Percentiles rank a stretch among this genome's conserved stretches.
These are phyloP conservation scores for Tapera naevia DNA, from an alignment of 2,797 vertebrate species.

Conservation along the genomic window DNA sequence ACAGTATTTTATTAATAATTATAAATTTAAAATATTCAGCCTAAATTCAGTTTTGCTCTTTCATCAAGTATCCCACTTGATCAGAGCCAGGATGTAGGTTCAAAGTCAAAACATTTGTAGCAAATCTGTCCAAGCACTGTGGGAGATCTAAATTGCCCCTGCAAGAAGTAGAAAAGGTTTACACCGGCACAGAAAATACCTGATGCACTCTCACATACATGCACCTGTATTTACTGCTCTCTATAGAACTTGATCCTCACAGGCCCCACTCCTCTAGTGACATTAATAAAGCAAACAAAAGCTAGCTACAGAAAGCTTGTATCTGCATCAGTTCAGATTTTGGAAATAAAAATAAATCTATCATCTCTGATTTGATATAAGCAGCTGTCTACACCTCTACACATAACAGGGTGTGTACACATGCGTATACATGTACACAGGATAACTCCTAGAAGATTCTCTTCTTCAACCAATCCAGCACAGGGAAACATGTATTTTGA, in stretches of 20 bases:
- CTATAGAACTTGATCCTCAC: rapidly evolving
- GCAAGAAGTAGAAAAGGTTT: neutral
- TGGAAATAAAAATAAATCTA: neutral
- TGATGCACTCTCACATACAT: neutral
- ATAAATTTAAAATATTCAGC: neutral
- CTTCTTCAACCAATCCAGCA: neutral
- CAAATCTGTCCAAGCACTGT: neutral
- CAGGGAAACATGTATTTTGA: neutral
- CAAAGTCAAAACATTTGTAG: neutral
- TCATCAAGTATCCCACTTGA: neutral
- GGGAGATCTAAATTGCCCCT: neutral
- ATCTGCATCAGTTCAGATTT: neutral
- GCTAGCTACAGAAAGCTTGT: neutral
- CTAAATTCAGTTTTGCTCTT: neutral
- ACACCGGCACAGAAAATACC: neutral
- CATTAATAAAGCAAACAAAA: neutral
- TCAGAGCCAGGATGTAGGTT: neutral
- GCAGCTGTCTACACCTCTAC: neutral
- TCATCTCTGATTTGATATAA: neutral
- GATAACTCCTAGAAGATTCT: neutral
- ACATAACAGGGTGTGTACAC: rapidly evolving
- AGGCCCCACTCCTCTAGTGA: neutral
- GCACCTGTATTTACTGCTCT: neutral
- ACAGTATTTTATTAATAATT: neutral
- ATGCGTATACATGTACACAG: rapidly evolving